Evolutionary conservation across 2,888 invertebrate genomes (phyloP), one percentile per base, ranked within the genome.

Genomic region (Amaurobius ferox): DNA sequence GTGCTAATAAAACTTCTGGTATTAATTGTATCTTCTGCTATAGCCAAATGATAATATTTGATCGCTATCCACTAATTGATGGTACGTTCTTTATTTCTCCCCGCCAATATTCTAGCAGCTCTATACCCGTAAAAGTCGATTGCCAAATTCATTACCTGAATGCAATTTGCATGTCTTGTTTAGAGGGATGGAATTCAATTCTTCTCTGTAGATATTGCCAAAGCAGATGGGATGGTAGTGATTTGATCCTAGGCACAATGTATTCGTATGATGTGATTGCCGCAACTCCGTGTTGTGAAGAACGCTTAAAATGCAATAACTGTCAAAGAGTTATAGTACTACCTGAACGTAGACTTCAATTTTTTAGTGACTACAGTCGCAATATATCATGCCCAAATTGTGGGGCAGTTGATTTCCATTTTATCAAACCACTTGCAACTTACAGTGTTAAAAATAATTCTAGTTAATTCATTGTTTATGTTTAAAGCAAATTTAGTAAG

Each of bases 211-310:
- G 95, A 89, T 96, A 95, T 92, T 97, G 97, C 92, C 94, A 94
- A 70, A 94, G 94, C 90, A 95, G 95, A 89, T 98, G 97, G 97
- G 96, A 97, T 91, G 98, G 98, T 30, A 95, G 96, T 29, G 96
- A 97, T 73, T 94, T 98, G 88, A 96, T 98, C 81, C 94, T 98
- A 83, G 98, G 98, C 89, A 98, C 98, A 88, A 98, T 98, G 97
- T 99, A 99, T 93, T 96, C 97, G 87, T 99, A 98, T 91, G 98
- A 99, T 92, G 97, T 99, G 90, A 98, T 99, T 92, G 98, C 98
- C 91, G 97, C 98, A 87, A 96, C 96, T 93, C 97, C 98, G 23
- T 99, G 98, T 92, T 98, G 98, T 93, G 94, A 95, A 91, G 97
- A 97, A 91, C 94, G 98, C 90, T 94, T 98, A 74, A 94, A 97